Base-by-base conservation (phyloP, 2,888 invertebrate species). In the Athrips mouffetella region DNA sequence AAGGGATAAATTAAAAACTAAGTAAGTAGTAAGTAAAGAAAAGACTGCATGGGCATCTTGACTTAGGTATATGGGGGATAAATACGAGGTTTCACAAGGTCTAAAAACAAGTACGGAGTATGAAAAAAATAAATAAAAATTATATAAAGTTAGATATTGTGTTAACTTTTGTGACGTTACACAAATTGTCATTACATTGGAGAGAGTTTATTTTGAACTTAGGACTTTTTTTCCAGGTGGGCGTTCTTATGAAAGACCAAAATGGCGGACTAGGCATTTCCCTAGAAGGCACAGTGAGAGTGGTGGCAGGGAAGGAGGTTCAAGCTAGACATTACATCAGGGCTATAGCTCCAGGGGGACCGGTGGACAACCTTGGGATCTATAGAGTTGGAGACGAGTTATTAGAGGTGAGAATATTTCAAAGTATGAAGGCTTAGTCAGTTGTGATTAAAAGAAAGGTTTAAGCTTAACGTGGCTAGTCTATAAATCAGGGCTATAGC, bases 311-410 rank as follows among this genome's bases (percentile, higher is more conserved):
- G 59, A 96, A 96, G 0, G 92, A 94, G 63, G 94, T 97, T 7
- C 91, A 96, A 50, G 97, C 98, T 1, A 94, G 98, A 71, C 98
- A 98, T 78, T 97, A 96, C 80, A 97, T 98, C 60, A 90, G 97
- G 45, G 96, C 96, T 18, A 94, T 98, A 53, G 90, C 97, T 7
- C 94, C 94, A 0, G 93, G 94, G 63, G 97, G 98, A 1, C 97
- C 98, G 0, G 95, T 97, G 0, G 96, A 96, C 0, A 87, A 90
- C 55, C 93, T 94, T 59, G 94, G 93, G 0, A 81, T 91, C 45
- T 90, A 97, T 35, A 90, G 91, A 68, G 93, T 95, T 30, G 97
- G 97, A 0, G 98, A 98, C 79, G 98, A 98, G 76, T 83, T 98
- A 45, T 83, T 98, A 4, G 93, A 93, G 89, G 93, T 92, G 78